phyloP scores from a whole-genome alignment of 92 coral and sea anemone genomes.

The Palythoa caribaeorum region DNA sequence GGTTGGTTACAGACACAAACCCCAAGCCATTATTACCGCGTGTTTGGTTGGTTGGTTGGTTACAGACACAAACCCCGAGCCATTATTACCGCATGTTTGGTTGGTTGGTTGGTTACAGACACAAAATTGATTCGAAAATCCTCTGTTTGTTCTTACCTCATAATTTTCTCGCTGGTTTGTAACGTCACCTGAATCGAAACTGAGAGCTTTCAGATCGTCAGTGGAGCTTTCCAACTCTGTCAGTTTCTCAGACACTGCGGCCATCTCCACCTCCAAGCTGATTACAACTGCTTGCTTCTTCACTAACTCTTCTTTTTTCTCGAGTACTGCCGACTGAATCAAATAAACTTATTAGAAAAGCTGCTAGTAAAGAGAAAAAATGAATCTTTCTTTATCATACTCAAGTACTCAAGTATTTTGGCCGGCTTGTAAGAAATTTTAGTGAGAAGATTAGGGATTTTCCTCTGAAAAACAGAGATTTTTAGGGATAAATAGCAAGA shows the following conservation, averaged over 20 bases:
- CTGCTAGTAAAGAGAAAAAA: background rate
- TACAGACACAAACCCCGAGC: too few relatives aligned
- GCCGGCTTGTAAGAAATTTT: too few relatives aligned
- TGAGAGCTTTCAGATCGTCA: slow-evolving; percentile 78
- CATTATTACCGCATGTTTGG: too few relatives aligned
- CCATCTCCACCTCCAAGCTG: slow-evolving; percentile 67
- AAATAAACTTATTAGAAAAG: background rate
- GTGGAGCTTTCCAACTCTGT: slow-evolving; percentile 82
- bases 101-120: too few relatives aligned
- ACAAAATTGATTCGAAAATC: background rate
- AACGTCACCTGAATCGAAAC: slow-evolving; percentile 66
- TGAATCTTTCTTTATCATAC: background rate
- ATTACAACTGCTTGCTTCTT: slow-evolving; percentile 61
- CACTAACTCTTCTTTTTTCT: slow-evolving; percentile 50
- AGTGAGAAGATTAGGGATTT: too few relatives aligned
- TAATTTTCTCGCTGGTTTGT: slow-evolving; percentile 80
- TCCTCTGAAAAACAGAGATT: too few relatives aligned
- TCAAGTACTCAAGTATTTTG: too few relatives aligned
- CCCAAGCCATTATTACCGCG: too few relatives aligned
- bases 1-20: too few relatives aligned
- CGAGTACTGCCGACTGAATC: slow-evolving; percentile 51
- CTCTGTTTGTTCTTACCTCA: slow-evolving; percentile 61
- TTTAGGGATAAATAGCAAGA: too few relatives aligned
- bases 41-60: too few relatives aligned
- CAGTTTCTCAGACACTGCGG: slow-evolving; percentile 71